Percentiles rank a stretch among this genome's conserved stretches.
phyloP scores from a whole-genome alignment of 2,797 vertebrate species.

The Sciurus vulgaris region DNA sequence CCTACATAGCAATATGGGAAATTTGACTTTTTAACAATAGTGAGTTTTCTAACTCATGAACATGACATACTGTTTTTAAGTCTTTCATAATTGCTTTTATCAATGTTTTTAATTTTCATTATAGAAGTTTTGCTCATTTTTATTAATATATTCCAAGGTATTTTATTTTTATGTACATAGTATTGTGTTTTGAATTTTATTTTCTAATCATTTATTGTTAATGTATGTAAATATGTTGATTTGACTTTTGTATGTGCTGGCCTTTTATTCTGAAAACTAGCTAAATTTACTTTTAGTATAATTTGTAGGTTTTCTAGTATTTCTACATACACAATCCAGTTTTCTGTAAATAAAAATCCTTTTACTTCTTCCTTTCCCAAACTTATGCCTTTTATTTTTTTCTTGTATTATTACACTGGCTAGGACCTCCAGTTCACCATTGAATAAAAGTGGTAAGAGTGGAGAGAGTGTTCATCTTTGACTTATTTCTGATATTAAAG shows the following conservation, averaged over 20 bases:
- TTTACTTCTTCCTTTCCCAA: neutral
- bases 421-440: neutral
- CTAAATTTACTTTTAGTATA: neutral
- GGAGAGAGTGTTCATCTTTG: neutral
- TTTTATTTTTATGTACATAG: neutral
- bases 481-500: neutral
- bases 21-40: neutral
- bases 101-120: neutral
- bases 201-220: neutral
- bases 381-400: neutral
- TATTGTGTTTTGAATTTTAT: neutral
- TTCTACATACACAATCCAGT: neutral
- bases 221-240: neutral
- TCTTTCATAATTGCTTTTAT: neutral
- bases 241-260: neutral
- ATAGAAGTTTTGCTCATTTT: slow-evolving; percentile 4
- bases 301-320: neutral
- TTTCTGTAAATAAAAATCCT: neutral
- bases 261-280: neutral
- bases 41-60: neutral
- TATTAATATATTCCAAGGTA: neutral
- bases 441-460: neutral
- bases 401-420: neutral
- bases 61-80: neutral
- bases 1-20: neutral